Evolutionary conservation across 2,113 vertebrate species (phyloP), one percentile per base, ranked within the genome.

Genomic region (Poecile atricapillus): DNA sequence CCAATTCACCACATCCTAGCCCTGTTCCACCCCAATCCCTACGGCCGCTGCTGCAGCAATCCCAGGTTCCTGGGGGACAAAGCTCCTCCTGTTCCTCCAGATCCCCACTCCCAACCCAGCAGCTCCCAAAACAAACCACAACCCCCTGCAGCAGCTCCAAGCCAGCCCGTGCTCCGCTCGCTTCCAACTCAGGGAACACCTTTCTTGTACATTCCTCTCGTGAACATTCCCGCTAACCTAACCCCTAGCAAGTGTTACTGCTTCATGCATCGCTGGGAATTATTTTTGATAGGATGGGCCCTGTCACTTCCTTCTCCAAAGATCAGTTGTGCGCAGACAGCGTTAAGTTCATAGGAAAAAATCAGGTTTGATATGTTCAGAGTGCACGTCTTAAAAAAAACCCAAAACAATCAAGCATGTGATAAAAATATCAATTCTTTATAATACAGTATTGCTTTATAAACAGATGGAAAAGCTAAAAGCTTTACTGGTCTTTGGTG

Each of bases 371-470:
- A 98, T 98, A 98, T 97, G 98, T 98, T 98, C 95, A 96, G 97
- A 98, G 97, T 98, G 98, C 97, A 98, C 97, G 78, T 96, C 96
- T 97, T 97, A 83, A 98, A 97, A 97, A 92, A 89, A 96, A 62
- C 37, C 49, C 83, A 97, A 97, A 97, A 96, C 94, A 97, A 97
- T 97, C 97, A 98, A 98, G 97, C 97, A 91, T 97, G 97, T 97
- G 97, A 98, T 97, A 98, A 98, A 98, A 98, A 98, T 97, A 97
- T 97, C 97, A 83, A 97, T 97, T 97, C 95, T 98, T 97, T 98
- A 98, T 98, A 97, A 97, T 98, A 98, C 98, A 98, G 97, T 98
- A 98, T 98, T 98, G 98, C 98, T 98, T 97, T 98, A 98, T 98
- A 98, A 98, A 98, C 96, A 98, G 97, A 98, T 98, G 98, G 98